Base-by-base conservation (phyloP, 2,888 invertebrate species). In the Scaptomyza parva region DNA sequence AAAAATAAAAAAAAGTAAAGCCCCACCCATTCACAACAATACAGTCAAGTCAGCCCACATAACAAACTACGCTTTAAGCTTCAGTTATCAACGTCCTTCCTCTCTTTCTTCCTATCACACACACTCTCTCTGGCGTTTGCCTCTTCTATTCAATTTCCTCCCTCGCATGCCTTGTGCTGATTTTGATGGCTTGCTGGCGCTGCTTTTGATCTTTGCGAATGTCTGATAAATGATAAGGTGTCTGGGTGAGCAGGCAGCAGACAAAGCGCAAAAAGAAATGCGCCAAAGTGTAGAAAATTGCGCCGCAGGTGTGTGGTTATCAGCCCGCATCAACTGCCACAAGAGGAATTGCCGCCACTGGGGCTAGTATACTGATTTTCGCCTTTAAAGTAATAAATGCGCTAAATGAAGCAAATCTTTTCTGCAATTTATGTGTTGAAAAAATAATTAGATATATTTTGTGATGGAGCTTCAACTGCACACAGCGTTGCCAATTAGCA, bases 151-250 rank as follows among this genome's bases (percentile, higher is more conserved):
- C 26, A 63, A 50, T 72, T 51, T 33, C 28, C 37, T 50, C 47
- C 14, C 43, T 7, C 33, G 4, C 17, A n/a, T 3, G 24, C 26
- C 48, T 6, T 22, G 45, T 30, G 24, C 47, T 53, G 62, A 44
- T 57, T 72, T 73, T 73, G 73, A 73, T 73, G 73, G 63, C 60
- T 60, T 50, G 48, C 55, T 60, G 52, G 57, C 63, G 40, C 54
- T 66, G 78, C 73, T 76, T 84, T 82, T 82, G 81, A 84, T 84
- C 84, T 81, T 65, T 69, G 41, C 57, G 63, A 58, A 62, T 67
- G 55, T 63, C 81, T 84, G 81, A 82, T 78, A 82, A 82, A 82
- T 81, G 81, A 84, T 84, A 81, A 82, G 78, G 70, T 69, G 59
- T 47, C 61, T 47, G 58, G 35, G 22, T 40, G 30, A 45, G n/a